phyloP scores from a whole-genome alignment of 2,797 vertebrate species.

The Typhlichthys subterraneus region DNA sequence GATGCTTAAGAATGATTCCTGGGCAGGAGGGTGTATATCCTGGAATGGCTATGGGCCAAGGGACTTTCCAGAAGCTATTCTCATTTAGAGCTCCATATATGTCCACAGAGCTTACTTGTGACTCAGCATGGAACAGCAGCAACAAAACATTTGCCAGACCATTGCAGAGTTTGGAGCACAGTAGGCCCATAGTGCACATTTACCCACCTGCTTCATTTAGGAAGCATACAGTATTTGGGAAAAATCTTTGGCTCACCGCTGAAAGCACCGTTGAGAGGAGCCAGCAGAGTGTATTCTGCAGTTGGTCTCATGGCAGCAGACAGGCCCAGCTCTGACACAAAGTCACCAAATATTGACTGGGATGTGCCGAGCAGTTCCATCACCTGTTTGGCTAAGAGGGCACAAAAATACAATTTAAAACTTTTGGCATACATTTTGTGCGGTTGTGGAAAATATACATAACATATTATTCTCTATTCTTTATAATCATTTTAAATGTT shows the following conservation, averaged over 20 bases:
- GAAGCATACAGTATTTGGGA: constrained; percentile 15
- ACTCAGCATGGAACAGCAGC: constrained; percentile 4
- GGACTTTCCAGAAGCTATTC: constrained; percentile 12
- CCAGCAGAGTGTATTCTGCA: constrained; percentile 91
- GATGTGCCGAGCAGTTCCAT: constrained; percentile 86
- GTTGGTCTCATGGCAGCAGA: constrained; percentile 79
- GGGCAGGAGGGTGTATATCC: constrained; percentile 1
- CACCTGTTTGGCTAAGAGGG: constrained; percentile 89
- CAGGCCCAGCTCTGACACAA: constrained; percentile 89
- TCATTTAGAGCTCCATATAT: not conserved
- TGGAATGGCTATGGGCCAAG: constrained; percentile 1
- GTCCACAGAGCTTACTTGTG: constrained; percentile 9
- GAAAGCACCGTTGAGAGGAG: constrained; percentile 87
- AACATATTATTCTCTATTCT: no score
- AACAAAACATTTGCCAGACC: constrained; percentile 1
- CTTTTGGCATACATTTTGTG: not conserved
- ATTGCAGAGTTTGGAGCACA: not conserved
- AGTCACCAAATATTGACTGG: constrained; percentile 87
- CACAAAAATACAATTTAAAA: constrained; percentile 38
- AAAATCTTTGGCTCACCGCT: constrained; percentile 78
- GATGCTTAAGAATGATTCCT: constrained; percentile 17
- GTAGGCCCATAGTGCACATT: constrained; percentile 13
- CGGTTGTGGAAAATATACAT: no score
- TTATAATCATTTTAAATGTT: no score
- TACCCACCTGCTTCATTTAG: constrained; percentile 6